Evolutionary conservation across 2,113 vertebrate genomes (phyloP).

Genomic region (Aepyceros melampus): DNA sequence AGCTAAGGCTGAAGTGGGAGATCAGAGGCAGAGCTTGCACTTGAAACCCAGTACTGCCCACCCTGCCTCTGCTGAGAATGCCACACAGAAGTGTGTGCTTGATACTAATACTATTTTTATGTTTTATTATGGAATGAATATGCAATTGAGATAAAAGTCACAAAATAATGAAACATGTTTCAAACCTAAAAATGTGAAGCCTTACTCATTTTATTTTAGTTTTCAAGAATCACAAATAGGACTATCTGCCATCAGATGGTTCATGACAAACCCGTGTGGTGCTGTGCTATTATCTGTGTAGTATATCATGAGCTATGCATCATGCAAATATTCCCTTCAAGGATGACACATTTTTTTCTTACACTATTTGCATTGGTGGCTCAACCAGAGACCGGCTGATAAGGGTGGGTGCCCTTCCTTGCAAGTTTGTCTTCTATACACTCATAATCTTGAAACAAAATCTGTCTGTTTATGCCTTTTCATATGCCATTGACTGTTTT

Average conservation of each 20-base stretch:
- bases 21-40: not conserved
- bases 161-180: conserved; percentile 53
- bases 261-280: conserved; percentile 32
- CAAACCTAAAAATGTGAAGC: conserved; percentile 54
- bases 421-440: not conserved
- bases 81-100: not conserved
- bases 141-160: conserved; percentile 22
- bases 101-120: conserved; percentile 48
- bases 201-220: conserved; percentile 46
- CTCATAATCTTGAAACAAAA: conserved; percentile 36
- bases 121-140: conserved; percentile 48
- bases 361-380: not conserved
- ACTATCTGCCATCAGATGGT: conserved; percentile 7
- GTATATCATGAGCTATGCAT: not conserved
- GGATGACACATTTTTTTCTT: not conserved
- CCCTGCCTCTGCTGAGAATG: not conserved
- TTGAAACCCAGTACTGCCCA: not conserved
- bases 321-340: not conserved
- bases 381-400: not conserved
- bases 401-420: not conserved
- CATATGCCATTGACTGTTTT: not conserved
- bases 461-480: not conserved
- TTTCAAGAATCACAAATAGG: conserved; percentile 55
- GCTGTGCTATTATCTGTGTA: conserved; percentile 12
- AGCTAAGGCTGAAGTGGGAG: not conserved